Evolutionary conservation across 2,113 vertebrate genomes (phyloP).

Genomic region (Ammodytes marinus): DNA sequence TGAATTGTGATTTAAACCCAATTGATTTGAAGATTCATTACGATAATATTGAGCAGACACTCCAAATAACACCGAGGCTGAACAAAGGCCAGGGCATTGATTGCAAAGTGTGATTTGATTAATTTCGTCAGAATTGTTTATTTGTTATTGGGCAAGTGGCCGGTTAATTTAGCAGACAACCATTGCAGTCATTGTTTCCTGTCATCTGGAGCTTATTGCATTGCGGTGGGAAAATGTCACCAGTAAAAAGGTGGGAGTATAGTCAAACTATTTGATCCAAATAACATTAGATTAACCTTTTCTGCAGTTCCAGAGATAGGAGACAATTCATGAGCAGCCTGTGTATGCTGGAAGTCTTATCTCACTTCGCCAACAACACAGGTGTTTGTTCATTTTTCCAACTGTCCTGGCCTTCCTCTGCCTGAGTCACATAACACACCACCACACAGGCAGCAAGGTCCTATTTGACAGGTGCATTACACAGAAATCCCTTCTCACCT

Average conservation of each 20-base stretch:
- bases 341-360: conserved; percentile 2
- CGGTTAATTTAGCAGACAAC: too few species aligned
- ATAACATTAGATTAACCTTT: neutral
- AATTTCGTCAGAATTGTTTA: conserved; percentile 6
- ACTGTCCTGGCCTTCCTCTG: conserved; percentile 35
- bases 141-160: too few species aligned
- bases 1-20: conserved; percentile 5
- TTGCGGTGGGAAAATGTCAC: neutral
- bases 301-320: neutral
- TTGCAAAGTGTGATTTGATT: conserved; percentile 8
- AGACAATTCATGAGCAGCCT: conserved; percentile 15
- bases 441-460: conserved; percentile 52
- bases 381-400: conserved; percentile 55
- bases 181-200: conserved; percentile 16
- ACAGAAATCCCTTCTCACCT: conserved; percentile 63
- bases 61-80: neutral
- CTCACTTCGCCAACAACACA: conserved; percentile 33
- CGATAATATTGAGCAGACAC: conserved; percentile 6
- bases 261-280: too few species aligned
- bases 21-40: conserved; percentile 25
- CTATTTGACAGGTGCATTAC: conserved; percentile 61
- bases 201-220: conserved; percentile 13
- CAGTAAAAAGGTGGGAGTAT: neutral
- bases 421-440: conserved; percentile 46
- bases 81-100: neutral